Evolutionary conservation across 2,888 invertebrate genomes (phyloP), one percentile per base, ranked within the genome.

Genomic region (Ormyrus labotus): DNA sequence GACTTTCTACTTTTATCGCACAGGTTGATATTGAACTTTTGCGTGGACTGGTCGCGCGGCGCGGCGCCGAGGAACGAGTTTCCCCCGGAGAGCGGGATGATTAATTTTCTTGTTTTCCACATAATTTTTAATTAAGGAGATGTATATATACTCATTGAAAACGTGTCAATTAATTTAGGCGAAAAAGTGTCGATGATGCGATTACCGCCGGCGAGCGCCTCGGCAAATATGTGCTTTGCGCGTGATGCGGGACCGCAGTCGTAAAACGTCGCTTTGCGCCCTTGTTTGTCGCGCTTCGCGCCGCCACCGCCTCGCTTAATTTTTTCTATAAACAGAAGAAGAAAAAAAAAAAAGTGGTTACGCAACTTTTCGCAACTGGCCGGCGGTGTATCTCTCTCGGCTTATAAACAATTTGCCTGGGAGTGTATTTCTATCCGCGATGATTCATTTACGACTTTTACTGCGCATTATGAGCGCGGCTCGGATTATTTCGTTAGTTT

Each of bases 1-100:
- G 50, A 77, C 77, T 77, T 70, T 77, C 70, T 77, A 69, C 55
- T 63, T 76, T 69, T 69, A 77, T 64, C 70, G n/a, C 47, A 68
- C 75, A 61, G 0, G 70, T 57, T 64, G 70, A 77, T 69, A 57
- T 70, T 77, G 63, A 63, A 77, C 57, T 68, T 76, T 76, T 76
- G 45, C 19, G 7, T 13, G 19, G 53, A 55, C 55, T 55, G 47
- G 64, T 64, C 72, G 34, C n/a, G 13, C 10, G n/a, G 6, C 55
- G 10, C 53, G 9, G 10, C 19, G 19, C 48, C 47, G 6, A 58
- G 13, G n/a, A 72, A 63, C 71, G 34, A 60, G 60, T 71, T 71
- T 70, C 57, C 34, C 69, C 57, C 13, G 13, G 34, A 34, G 34
- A 34, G 47, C 69, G 6, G 7, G 72, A 61, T 68, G 67, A 75